phyloP scores from a whole-genome alignment of 2,888 invertebrate species.

The Parnassius orleans region DNA sequence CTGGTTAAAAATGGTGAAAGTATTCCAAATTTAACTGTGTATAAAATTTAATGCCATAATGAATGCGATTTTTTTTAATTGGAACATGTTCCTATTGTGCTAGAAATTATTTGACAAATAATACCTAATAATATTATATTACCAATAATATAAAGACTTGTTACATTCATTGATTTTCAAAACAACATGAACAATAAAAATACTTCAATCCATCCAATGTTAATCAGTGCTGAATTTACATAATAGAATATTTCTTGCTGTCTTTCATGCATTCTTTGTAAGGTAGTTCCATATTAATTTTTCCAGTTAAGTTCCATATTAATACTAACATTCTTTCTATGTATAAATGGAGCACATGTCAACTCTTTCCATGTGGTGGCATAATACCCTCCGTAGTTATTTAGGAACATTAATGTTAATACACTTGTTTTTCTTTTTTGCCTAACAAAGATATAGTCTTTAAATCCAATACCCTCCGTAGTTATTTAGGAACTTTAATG shows the following conservation, averaged over 20 bases:
- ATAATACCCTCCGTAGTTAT: no score
- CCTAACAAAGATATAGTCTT: background rate
- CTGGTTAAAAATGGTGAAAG: slow-evolving; percentile 17
- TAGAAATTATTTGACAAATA: background rate
- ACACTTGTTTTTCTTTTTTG: background rate
- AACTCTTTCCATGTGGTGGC: background rate
- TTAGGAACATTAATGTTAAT: background rate
- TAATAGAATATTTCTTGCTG: background rate
- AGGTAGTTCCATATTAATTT: background rate
- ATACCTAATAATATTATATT: background rate
- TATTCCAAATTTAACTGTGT: background rate
- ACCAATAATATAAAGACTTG: no score
- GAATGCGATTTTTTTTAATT: background rate
- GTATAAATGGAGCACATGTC: background rate
- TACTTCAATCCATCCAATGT: no score
- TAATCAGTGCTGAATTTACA: no score
- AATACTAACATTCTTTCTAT: background rate
- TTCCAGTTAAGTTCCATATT: background rate
- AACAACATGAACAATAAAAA: no score
- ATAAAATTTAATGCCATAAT: background rate
- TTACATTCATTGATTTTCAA: no score
- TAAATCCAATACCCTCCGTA: background rate
- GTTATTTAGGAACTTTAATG: background rate
- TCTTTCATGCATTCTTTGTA: background rate
- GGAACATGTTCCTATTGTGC: background rate